Conservation (phyloP, 1,140 invertebrate species). For the Reticulitermes speratus region DNA sequence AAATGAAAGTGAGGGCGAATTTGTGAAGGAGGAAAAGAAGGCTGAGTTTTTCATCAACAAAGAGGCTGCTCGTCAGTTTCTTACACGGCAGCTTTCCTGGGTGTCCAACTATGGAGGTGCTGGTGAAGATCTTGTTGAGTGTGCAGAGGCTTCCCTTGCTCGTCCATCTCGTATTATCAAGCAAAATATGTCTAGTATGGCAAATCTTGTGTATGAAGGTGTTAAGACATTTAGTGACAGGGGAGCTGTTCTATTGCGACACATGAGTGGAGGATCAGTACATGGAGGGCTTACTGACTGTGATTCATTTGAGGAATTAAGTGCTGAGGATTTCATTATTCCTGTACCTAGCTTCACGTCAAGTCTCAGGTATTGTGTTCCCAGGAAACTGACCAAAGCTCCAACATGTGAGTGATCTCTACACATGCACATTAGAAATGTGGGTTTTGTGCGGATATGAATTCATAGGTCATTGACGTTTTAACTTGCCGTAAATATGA, state of each 20-base stretch:
- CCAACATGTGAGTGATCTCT: too few species aligned
- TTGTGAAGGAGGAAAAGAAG: conserved; percentile 55
- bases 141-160: conserved; percentile 56
- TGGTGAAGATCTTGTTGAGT: conserved; percentile 64
- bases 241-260: conserved; percentile 67
- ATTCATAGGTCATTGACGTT: too few species aligned
- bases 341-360: conserved; percentile 41
- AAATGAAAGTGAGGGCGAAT: conserved; percentile 45
- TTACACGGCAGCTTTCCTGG: conserved; percentile 70
- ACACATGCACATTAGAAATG: too few species aligned
- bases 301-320: conserved; percentile 56
- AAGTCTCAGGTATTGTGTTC: conserved; percentile 43
- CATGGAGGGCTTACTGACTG: conserved; percentile 44
- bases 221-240: conserved; percentile 73
- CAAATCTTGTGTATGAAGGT: conserved; percentile 70
- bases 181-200: conserved; percentile 57
- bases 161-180: conserved; percentile 37
- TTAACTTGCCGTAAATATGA: too few species aligned
- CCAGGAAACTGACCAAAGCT: too few species aligned
- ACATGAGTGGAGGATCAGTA: conserved; percentile 67
- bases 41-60: conserved; percentile 71
- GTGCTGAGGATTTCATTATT: conserved; percentile 51
- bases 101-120: conserved; percentile 59
- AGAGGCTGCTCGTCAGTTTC: conserved; percentile 68
- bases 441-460: too few species aligned